Evolutionary conservation across 2,797 vertebrate genomes (phyloP).

Genomic region (Buceros bicornis): DNA sequence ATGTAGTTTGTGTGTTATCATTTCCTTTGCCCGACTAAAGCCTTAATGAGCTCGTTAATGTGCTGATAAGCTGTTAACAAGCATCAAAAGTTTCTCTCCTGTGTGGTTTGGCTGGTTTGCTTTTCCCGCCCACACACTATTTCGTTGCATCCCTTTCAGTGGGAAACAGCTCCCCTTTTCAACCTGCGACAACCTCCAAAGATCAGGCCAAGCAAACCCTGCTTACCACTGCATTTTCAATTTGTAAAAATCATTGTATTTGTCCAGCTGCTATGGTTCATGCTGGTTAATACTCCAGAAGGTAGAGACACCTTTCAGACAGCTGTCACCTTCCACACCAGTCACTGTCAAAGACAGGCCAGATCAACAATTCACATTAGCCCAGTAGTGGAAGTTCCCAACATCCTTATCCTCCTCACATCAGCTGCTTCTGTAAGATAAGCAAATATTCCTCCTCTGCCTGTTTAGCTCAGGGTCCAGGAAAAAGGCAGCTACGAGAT

Average conservation of each 20-base stretch:
- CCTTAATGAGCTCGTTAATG: no score
- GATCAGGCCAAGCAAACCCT: not conserved
- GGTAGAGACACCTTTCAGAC: not conserved
- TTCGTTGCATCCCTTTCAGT: no score
- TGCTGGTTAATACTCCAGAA: not conserved
- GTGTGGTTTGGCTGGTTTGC: no score
- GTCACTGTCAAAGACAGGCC: not conserved
- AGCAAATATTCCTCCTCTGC: not conserved
- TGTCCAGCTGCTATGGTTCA: not conserved
- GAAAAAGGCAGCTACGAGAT: not conserved
- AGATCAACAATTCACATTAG: not conserved
- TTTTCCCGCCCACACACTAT: no score
- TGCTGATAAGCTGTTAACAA: no score
- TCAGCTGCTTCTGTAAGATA: not conserved
- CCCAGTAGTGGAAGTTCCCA: not conserved
- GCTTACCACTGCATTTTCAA: not conserved
- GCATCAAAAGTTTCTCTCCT: no score
- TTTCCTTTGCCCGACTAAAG: no score
- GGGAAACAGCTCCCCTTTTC: no score
- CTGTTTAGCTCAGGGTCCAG: not conserved
- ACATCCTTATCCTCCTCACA: not conserved
- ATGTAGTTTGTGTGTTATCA: no score
- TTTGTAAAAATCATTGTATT: not conserved
- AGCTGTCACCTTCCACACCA: not conserved
- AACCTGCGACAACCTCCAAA: not conserved